These are phyloP conservation scores for Phalera bucephala DNA, from an alignment of 2,888 invertebrate genomes.

Conservation along the genomic window DNA sequence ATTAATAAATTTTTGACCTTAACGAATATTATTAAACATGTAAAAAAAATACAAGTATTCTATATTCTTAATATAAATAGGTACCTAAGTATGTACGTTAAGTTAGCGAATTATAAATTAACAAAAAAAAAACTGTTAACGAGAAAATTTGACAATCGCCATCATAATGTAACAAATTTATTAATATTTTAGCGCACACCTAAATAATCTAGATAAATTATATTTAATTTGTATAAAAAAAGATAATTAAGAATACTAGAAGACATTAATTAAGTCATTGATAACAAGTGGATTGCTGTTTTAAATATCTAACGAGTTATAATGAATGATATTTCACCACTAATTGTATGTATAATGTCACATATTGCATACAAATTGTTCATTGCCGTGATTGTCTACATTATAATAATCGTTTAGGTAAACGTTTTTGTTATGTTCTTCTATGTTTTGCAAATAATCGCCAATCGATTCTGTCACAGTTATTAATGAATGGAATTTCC, in stretches of 20 bases:
- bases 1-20: too few relatives aligned
- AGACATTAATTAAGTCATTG: slow-evolving; percentile 51
- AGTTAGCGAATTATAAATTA: too few relatives aligned
- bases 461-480: slow-evolving; percentile 37
- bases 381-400: slow-evolving; percentile 60
- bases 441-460: slow-evolving; percentile 27
- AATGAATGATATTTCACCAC: slow-evolving; percentile 71
- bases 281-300: slow-evolving; percentile 50
- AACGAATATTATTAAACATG: too few relatives aligned
- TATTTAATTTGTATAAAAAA: slow-evolving; percentile 2
- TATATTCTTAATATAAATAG: too few relatives aligned
- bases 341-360: slow-evolving; percentile 61
- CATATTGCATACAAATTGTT: slow-evolving; percentile 74
- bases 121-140: too few relatives aligned
- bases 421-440: slow-evolving; percentile 37
- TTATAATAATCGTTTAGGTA: slow-evolving; percentile 38
- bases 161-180: neutral
- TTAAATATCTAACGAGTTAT: slow-evolving; percentile 77
- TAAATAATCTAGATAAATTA: slow-evolving; percentile 1
- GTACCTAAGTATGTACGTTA: too few relatives aligned
- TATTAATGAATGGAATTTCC: slow-evolving; percentile 58
- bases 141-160: neutral
- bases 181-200: neutral
- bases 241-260: neutral
- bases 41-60: too few relatives aligned